Base-by-base conservation (phyloP, 2,113 vertebrate genomes). In the Gasterosteus aculeatus region DNA sequence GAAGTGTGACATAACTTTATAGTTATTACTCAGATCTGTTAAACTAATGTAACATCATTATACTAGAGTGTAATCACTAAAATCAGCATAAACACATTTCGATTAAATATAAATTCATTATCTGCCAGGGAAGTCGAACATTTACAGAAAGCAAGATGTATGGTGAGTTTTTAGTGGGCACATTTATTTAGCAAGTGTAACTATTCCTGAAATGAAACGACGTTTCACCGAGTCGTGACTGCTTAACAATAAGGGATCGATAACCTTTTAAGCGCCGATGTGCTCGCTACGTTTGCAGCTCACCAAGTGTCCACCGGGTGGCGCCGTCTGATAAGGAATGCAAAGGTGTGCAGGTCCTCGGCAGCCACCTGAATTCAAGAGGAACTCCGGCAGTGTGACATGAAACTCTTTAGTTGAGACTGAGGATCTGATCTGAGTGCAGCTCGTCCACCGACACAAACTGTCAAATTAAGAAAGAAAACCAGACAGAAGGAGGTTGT, bases 321-420 rank as follows among this genome's bases (percentile, higher is more conserved):
- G 88, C 8, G 83, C 89, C 83, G 75, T 89, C 57, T 54, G 82
- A 86, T 85, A 82, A 88, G 2, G 84, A 81, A 90, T 85, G 22
- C 4, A 5, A 38, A 38, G 5, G 1, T 12, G 0, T 47, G 33
- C 7, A 0, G 10, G 22, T 7, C 33, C 38, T 12, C 1, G 7
- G 16, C 11, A 19, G 12, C 44, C 65, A 38, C 42, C 19, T 76
- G 49, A 58, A 12, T 31, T 19, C 11, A 12, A 57, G 29, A 38
- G 9, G 46, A 56, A 35, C 9, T 9, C 19, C 7, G 41, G 0
- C 31, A 19, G 64, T 11, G 64, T 31, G 33, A 12, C 5, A 10
- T 0, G 14, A 15, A 18, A 12, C 4, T 29, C 6, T 59, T 47
- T 53, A 56, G 75, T 53, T 80, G 39, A 53, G 26, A 53, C 65